Base-by-base conservation (phyloP, 2,113 vertebrate genomes). In the Perccottus glenii region DNA sequence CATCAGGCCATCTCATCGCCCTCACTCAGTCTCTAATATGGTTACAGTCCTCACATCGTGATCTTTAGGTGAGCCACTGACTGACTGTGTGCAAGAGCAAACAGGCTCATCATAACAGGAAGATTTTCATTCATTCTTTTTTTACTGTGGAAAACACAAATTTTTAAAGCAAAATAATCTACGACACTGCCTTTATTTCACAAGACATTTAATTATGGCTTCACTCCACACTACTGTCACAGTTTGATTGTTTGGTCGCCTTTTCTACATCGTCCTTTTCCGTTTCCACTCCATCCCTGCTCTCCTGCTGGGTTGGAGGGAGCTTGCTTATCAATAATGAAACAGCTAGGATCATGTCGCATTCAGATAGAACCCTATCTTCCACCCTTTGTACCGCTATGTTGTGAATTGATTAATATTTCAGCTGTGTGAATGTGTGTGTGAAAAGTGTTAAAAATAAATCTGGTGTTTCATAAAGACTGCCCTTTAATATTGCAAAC, bases 301-400 rank as follows among this genome's bases (percentile, higher is more conserved):
- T 67, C 9, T 70, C 80, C 64, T 55, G 0, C 69, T 67, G 77
- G 6, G 61, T 60, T 4, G 8, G 57, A 61, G 53, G 80, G 48
- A 80, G 70, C 64, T 38, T 1, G 15, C 56, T 85, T 80, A 82
- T 92, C 44, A 91, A 92, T 92, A 84, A 91, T 89, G 65, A 36
- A 91, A 40, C 32, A 50, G 6, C 38, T 67, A 75, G 75, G 88
- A 88, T 83, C 83, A 87, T 88, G 89, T 81, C 83, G 73, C 89
- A 90, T 90, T 92, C 87, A 87, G 66, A 81, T 87, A 88, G 89
- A 92, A 91, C 64, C 65, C 51, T 33, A 53, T 73, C 76, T 70
- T 50, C 60, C 59, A 60, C 59, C 70, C 80, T 81, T 87, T 89
- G 76, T 85, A 88, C 69, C 76, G 76, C 64, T 75, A 60, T 9